A percentile compares a stretch with the other conserved stretches of the same genome.
Evolutionary conservation across 2,113 vertebrate genomes (phyloP).

Genomic region (Salvator merianae): DNA sequence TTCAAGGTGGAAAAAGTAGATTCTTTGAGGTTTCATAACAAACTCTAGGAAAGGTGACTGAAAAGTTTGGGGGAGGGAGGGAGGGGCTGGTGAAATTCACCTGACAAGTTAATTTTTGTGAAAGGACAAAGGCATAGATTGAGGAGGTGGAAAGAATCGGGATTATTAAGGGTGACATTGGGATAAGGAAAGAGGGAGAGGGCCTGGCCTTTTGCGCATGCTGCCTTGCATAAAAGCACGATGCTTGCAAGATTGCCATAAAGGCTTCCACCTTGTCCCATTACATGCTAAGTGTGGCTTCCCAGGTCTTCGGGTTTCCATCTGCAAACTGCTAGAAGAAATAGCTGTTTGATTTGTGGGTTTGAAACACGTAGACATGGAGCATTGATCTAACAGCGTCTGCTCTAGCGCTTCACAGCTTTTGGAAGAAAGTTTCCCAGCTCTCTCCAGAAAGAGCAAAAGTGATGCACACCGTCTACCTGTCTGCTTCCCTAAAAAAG

Average conservation of each 20-base stretch:
- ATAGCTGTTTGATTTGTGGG: too few species aligned
- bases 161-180: not conserved
- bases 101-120: not conserved
- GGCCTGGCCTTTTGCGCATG: too few species aligned
- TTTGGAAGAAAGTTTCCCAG: too few species aligned
- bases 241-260: too few species aligned
- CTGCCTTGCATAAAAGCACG: too few species aligned
- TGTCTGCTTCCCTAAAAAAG: not conserved
- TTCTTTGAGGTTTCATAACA: slow-evolving; percentile 5
- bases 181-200: too few species aligned
- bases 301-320: not conserved
- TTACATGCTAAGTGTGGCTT: too few species aligned
- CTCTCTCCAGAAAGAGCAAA: not conserved
- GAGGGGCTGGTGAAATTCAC: not conserved
- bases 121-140: not conserved
- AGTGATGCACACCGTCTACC: not conserved
- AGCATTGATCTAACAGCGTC: not conserved
- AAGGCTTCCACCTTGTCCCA: too few species aligned
- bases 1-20: slow-evolving; percentile 18
- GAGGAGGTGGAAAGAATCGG: not conserved
- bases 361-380: too few species aligned
- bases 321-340: too few species aligned
- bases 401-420: not conserved
- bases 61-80: not conserved
- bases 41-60: slow-evolving; percentile 12